phyloP scores from a whole-genome alignment of 2,888 invertebrate genomes.

The Bombylius major region DNA sequence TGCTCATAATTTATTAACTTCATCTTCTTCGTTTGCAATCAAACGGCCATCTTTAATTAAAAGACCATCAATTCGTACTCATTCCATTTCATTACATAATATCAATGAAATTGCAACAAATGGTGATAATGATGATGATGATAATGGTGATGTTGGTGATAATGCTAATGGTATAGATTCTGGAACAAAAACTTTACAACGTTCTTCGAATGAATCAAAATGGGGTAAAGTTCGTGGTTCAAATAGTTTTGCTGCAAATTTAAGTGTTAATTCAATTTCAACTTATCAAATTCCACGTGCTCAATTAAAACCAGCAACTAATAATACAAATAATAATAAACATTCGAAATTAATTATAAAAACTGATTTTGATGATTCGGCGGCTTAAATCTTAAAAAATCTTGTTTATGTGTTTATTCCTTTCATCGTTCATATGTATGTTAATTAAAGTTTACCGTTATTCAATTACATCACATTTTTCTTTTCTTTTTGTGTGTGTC shows the following conservation, averaged over 20 bases:
- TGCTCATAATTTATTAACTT: slow-evolving; percentile 17
- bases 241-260: slow-evolving; percentile 31
- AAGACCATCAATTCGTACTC: slow-evolving; percentile 20
- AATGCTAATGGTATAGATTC: not conserved
- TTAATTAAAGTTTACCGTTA: no score
- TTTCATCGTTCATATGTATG: no score
- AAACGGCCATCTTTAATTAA: slow-evolving; percentile 28
- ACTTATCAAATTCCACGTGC: slow-evolving; percentile 17
- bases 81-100: slow-evolving; percentile 29
- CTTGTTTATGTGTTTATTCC: no score
- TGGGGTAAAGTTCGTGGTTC: slow-evolving; percentile 44
- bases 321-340: not conserved
- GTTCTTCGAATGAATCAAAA: slow-evolving; percentile 13
- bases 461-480: no score
- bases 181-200: not conserved
- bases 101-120: slow-evolving; percentile 23
- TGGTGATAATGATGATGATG: slow-evolving; percentile 12
- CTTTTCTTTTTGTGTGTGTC: no score
- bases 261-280: slow-evolving; percentile 13
- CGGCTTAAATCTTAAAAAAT: slow-evolving; percentile 15
- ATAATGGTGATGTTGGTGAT: not conserved
- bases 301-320: slow-evolving; percentile 1
- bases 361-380: slow-evolving; percentile 16
- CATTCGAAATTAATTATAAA: not conserved
- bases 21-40: slow-evolving; percentile 33